Base-by-base conservation (phyloP, 2,113 vertebrate species). In the Struthio camelus region DNA sequence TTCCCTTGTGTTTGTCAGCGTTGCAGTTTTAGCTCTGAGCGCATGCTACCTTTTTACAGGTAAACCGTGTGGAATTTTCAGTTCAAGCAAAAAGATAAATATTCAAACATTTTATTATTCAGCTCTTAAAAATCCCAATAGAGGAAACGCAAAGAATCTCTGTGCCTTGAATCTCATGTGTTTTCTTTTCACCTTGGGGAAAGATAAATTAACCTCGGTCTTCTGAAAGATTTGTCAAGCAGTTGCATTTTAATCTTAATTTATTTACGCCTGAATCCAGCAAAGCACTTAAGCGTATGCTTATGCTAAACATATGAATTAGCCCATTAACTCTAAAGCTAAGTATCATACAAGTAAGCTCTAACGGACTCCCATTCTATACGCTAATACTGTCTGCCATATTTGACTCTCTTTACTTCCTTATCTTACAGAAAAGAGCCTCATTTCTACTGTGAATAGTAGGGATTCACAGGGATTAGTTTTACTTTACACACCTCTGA, bases 201-300 rank as follows among this genome's bases (percentile, higher is more conserved):
- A 10, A 91, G 59, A 71, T 42, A 64, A 88, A 94, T 71, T 51
- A 80, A 50, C 32, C 67, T 87, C 62, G 22, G 1, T 32, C 59
- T 88, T 85, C 50, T 90, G 38, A 95, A 94, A 65, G 58, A 84
- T 86, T 85, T 94, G 11, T 75, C 65, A 78, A 80, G 46, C 34
- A 87, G 59, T 24, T 92, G 89, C 42, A 80, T 80, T 94, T 88
- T 59, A 86, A 91, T 73, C 38, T 46, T 67, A 85, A 76, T 71
- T 94, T 94, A 87, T 85, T 91, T 93, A 73, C 73, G 51, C 51
- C 51, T 71, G 51, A 97, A 91, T 81, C 59, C 61, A 75, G 64
- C 24, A 80, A 81, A 78, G 67, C n/a, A 86, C 73, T 91, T 94
- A 48, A 80, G 79, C 24, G 48, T 83, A 85, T 51, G 32, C 64